These are phyloP conservation scores for Hedychridium roseum DNA, from an alignment of 2,888 invertebrate species.

Conservation along the genomic window DNA sequence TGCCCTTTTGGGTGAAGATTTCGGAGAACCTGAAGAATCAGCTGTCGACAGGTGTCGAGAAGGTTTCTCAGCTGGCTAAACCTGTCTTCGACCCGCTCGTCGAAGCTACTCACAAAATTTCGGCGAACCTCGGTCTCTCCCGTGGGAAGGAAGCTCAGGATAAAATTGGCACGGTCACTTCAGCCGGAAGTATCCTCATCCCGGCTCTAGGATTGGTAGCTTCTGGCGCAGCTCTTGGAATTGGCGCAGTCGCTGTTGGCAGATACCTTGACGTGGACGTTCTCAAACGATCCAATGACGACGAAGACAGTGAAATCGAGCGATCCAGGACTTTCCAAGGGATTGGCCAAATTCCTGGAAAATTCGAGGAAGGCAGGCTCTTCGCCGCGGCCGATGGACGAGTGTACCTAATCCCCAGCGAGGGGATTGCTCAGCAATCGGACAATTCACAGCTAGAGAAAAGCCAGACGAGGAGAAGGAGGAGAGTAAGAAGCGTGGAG, in stretches of 20 bases:
- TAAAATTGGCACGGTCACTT: slow-evolving; percentile 71
- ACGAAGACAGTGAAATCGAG: slow-evolving; percentile 67
- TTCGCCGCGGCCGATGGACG: neutral
- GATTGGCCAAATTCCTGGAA: too few relatives aligned
- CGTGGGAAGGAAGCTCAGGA: slow-evolving; percentile 68
- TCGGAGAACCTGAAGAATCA: slow-evolving; percentile 78
- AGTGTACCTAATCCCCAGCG: too few relatives aligned
- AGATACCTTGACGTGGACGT: slow-evolving; percentile 74
- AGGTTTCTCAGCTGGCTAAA: slow-evolving; percentile 72
- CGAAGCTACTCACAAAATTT: slow-evolving; percentile 82
- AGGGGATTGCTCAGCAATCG: too few relatives aligned
- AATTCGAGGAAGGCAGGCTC: slow-evolving; percentile 36
- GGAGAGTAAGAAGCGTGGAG: slow-evolving; percentile 34
- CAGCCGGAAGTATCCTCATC: slow-evolving; percentile 72
- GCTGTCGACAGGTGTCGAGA: slow-evolving; percentile 75
- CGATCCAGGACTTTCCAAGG: slow-evolving; percentile 70
- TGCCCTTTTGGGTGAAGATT: slow-evolving; percentile 77
- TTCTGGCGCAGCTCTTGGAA: slow-evolving; percentile 82
- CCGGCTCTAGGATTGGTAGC: slow-evolving; percentile 82
- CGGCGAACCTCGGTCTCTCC: slow-evolving; percentile 77
- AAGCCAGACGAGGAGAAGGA: slow-evolving; percentile 18
- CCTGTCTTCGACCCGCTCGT: slow-evolving; percentile 77
- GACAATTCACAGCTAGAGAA: too few relatives aligned
- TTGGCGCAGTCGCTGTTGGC: slow-evolving; percentile 83
- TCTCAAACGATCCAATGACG: slow-evolving; percentile 66